Percentiles rank a stretch among this genome's conserved stretches.
These are phyloP conservation scores for Calidris pygmaea DNA, from an alignment of 2,113 vertebrate genomes.

Conservation along the genomic window DNA sequence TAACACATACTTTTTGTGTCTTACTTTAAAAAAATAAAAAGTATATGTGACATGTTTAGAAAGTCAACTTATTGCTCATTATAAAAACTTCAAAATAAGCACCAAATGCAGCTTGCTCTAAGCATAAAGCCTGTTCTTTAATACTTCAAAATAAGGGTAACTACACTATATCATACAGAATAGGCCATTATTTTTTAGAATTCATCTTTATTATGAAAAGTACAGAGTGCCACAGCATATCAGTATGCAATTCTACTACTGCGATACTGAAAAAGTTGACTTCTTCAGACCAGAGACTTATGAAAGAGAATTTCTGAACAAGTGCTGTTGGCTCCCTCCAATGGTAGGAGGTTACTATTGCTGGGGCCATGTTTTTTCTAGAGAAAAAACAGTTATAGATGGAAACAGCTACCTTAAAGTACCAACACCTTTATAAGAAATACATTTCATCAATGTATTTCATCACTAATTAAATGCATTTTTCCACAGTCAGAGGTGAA, in stretches of 20 bases:
- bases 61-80: neutral
- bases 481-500: neutral
- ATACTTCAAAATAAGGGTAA: neutral
- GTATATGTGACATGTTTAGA: neutral
- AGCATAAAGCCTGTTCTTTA: neutral
- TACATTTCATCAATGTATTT: neutral
- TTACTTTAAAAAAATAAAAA: neutral
- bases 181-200: neutral
- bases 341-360: constrained; percentile 4
- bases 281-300: neutral
- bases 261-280: neutral
- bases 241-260: neutral
- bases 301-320: neutral
- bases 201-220: neutral
- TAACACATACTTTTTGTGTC: neutral
- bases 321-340: constrained; percentile 13
- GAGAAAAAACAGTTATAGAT: neutral
- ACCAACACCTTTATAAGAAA: neutral
- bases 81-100: neutral
- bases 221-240: neutral
- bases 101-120: neutral
- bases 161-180: neutral
- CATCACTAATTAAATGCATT: neutral
- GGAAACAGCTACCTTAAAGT: neutral
- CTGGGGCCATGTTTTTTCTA: neutral